A percentile compares a stretch with the other conserved stretches of the same genome.
Evolutionary conservation across 30 jellyfish, hydroid and myxozoan genomes (phyloP).

Genomic region (Aurelia sp.): DNA sequence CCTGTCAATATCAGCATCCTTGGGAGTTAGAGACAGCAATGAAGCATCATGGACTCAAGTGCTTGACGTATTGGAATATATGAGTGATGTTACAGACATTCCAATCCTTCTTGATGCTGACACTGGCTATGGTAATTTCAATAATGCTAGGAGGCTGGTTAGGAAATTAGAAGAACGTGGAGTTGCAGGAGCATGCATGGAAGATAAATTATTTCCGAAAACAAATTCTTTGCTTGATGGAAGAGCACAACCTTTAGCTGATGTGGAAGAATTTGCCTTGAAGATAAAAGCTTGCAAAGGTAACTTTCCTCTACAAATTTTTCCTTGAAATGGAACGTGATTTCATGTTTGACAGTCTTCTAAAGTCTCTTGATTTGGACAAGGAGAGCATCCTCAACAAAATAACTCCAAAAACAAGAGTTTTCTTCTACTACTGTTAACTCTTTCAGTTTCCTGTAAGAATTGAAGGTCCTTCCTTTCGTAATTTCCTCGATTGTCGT

Average conservation of each 20-base stretch:
- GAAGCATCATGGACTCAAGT: constrained; percentile 99
- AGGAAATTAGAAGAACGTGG: constrained; percentile 90
- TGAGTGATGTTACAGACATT: constrained; percentile 89
- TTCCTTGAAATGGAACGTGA: background rate
- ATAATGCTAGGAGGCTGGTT: constrained; percentile 91
- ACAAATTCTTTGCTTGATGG: constrained; percentile 93
- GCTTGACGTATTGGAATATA: constrained; percentile 82
- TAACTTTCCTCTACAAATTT: background rate
- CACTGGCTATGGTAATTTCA: constrained; percentile 95
- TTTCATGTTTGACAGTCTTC: too few relatives aligned
- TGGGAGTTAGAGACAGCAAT: constrained; percentile 93
- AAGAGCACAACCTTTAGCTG: constrained; percentile 97
- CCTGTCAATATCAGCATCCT: constrained; percentile 86
- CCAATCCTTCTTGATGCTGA: constrained; percentile 96
- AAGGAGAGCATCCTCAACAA: too few relatives aligned
- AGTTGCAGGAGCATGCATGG: constrained; percentile 97
- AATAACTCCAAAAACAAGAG: too few relatives aligned
- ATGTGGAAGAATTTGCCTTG: constrained; percentile 91
- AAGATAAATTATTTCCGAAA: constrained; percentile 90
- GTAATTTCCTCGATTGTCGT: too few relatives aligned
- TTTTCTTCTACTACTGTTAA: too few relatives aligned
- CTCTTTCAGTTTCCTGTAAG: too few relatives aligned
- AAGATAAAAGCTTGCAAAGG: constrained; percentile 97
- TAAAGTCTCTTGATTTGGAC: too few relatives aligned
- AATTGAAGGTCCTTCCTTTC: too few relatives aligned